Base-by-base conservation (phyloP, 2,888 invertebrate species). In the Drosophila multiciliata region DNA sequence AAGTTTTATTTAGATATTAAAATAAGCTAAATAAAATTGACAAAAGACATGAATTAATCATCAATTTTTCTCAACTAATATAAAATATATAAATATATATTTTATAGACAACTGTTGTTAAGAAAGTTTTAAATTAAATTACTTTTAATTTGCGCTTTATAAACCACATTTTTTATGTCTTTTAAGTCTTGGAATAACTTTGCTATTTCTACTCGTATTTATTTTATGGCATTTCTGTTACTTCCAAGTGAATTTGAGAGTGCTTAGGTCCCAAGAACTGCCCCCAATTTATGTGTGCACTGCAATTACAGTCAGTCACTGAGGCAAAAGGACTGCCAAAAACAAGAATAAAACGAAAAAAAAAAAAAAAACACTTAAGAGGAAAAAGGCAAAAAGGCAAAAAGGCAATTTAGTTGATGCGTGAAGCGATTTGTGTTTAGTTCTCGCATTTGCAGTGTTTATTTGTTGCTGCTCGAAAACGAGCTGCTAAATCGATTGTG, bases 401-500 rank as follows among this genome's bases (percentile, higher is more conserved):
- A 55, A 59, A 84, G 82, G 72, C 72, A 87, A 82, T 87, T 87
- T 79, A 66, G 79, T 79, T 87, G 84, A 87, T 89, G 85, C 85
- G 89, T 89, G 72, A 84, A 87, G 82, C 78, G 62, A 83, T 87
- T 84, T 84, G 68, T 80, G 73, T 80, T 72, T 69, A 80, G 78
- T 78, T 78, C 53, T 72, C 78, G 80, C 65, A 78, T 78, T 79
- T 80, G 59, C 69, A 69, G 55, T 59, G 57, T 65, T 75, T 67
- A 68, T 62, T 66, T 63, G 40, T 36, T 72, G 85, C 76, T 73
- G 73, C 64, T 76, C 29, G 23, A 69, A 72, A 84, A 84, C 84
- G 89, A 84, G 84, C 87, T 86, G 90, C 75, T 65, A 89, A 90
- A 90, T 88, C 90, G 89, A 75, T 89, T 89, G 87, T 90, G 76